Evolutionary conservation across 1,140 invertebrate genomes (phyloP).

Genomic region (Drosophila mojavensis): DNA sequence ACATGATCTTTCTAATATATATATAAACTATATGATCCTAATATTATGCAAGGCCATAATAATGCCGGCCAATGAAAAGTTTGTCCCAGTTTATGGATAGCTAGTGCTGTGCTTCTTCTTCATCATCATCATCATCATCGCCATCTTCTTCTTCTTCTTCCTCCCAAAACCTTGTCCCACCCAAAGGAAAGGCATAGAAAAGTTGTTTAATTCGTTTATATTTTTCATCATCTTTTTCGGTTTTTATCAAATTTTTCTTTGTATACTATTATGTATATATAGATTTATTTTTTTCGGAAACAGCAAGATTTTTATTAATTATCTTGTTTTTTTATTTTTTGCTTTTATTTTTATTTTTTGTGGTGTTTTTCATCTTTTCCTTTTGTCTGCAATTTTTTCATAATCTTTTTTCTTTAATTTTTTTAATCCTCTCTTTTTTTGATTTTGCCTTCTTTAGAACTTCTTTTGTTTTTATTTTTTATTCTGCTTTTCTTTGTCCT

Average conservation of each 20-base stretch:
- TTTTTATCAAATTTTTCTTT: slow-evolving; percentile 71
- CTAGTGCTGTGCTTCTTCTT: not conserved
- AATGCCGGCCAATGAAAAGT: not conserved
- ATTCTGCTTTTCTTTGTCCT: slow-evolving; percentile 49
- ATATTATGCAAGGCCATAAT: not conserved
- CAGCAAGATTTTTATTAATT: slow-evolving; percentile 50
- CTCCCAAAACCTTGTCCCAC: slow-evolving; percentile 59
- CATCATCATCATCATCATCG: no score
- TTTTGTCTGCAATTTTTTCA: slow-evolving; percentile 55
- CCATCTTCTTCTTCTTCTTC: no score
- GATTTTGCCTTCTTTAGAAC: slow-evolving; percentile 65
- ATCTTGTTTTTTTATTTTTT: slow-evolving; percentile 44
- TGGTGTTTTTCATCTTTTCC: slow-evolving; percentile 60
- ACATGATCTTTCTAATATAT: slow-evolving; percentile 11
- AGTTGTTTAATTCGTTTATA: slow-evolving; percentile 77
- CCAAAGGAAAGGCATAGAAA: slow-evolving; percentile 75
- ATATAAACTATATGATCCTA: not conserved
- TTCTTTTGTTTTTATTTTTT: slow-evolving; percentile 41
- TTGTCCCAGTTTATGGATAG: no score
- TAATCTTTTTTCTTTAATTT: slow-evolving; percentile 43
- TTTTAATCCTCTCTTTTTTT: slow-evolving; percentile 51
- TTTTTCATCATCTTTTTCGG: slow-evolving; percentile 69
- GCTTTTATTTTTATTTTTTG: slow-evolving; percentile 58
- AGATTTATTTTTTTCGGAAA: slow-evolving; percentile 67
- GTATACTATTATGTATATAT: slow-evolving; percentile 64